Evolutionary conservation across 2,888 invertebrate genomes (phyloP).

Genomic region (Buathra laborator): DNA sequence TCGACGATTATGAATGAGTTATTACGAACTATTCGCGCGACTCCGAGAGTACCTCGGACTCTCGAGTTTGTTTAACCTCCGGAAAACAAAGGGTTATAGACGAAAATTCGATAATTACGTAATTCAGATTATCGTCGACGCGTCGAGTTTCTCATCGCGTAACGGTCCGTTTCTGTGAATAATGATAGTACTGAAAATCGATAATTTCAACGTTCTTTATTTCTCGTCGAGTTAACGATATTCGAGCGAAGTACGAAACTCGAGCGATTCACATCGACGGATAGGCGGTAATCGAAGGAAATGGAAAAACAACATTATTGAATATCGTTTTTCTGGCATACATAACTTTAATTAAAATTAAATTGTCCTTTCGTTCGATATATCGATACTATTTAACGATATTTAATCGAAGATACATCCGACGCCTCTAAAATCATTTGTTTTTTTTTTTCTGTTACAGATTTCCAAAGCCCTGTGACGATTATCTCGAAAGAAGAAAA

Average conservation of each 20-base stretch:
- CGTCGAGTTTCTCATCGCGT: background rate
- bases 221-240: background rate
- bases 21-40: background rate
- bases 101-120: background rate
- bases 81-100: background rate
- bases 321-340: background rate
- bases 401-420: background rate
- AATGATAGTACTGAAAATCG: background rate
- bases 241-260: background rate
- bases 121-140: background rate
- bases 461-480: conserved; percentile 5
- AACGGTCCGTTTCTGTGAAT: background rate
- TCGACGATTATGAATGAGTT: background rate
- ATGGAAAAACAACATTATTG: background rate
- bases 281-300: background rate
- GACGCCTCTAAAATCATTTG: background rate
- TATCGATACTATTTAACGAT: background rate
- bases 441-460: conserved; percentile 26
- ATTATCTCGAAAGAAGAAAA: background rate
- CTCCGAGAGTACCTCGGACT: background rate
- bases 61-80: background rate
- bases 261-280: background rate
- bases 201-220: background rate
- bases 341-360: background rate
- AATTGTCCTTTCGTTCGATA: background rate